Base-by-base conservation (phyloP, 2,888 invertebrate species). In the Therioaphis trifolii region DNA sequence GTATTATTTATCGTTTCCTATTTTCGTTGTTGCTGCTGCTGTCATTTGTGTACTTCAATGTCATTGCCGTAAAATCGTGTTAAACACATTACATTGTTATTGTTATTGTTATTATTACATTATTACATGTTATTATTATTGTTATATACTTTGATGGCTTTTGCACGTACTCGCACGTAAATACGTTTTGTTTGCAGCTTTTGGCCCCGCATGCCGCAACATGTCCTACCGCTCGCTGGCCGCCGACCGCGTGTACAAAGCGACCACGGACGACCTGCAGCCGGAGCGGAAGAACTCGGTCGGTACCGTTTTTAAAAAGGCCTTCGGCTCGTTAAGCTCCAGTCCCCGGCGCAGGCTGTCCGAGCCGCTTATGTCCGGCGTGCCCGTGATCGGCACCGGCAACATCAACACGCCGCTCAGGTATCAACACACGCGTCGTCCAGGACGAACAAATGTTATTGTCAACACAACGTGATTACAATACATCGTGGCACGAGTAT, bases 191-290 rank as follows among this genome's bases (percentile, higher is more conserved):
- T 82, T 74, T 52, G 82, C 82, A 82, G 82, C 82, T 82, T 80
- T 82, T 74, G 82, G 74, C 82, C 82, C 61, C 74, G 82, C 82
- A 82, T 82, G 91, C 89, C 91, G 92, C 63, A 84, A 58, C 79
- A 72, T 86, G 89, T 91, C 92, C 88, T 92, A 92, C 90, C 91
- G 91, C 87, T 91, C 91, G 87, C 89, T 92, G 88, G 89, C 89
- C 87, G 89, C 89, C 87, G 92, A 91, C 75, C 90, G 92, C 88
- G 91, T 92, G 86, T 93, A 93, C 90, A 91, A 91, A 87, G 90
- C 91, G 87, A 92, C 93, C 72, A 92, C 82, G 82, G 82, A 82
- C 82, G 82, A 82, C 82, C 82, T 82, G 82, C 82, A 82, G 82
- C 82, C 82, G 82, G 82, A 82, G 74, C 82, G 82, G 18, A 82